Conservation (phyloP, 2,888 invertebrate genomes). For the Megalurothrips usitatus region DNA sequence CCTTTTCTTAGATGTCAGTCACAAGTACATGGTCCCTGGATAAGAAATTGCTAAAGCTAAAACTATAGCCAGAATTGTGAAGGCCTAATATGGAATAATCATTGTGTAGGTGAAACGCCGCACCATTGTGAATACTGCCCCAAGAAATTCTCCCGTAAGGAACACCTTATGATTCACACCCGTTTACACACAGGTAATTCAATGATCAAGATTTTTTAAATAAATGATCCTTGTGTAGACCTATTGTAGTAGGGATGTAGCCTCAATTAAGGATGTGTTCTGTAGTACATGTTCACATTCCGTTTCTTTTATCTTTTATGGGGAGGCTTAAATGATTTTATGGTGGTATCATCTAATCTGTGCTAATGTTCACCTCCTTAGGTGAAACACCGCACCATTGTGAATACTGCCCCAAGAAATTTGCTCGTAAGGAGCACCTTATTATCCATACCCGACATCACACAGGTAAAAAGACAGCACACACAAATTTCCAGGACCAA, state of each 20-base stretch:
- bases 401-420: slow-evolving; percentile 79
- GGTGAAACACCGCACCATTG: slow-evolving; percentile 82
- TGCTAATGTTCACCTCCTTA: slow-evolving; percentile 9
- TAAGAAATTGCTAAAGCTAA: not conserved
- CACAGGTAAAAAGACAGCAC: slow-evolving; percentile 76
- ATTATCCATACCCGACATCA: slow-evolving; percentile 80
- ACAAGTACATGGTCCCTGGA: slow-evolving; percentile 21
- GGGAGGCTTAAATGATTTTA: not conserved
- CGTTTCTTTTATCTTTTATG: not conserved
- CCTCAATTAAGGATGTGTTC: not conserved
- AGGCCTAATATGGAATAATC: slow-evolving; percentile 7
- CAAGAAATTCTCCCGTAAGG: slow-evolving; percentile 80
- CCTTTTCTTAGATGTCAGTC: slow-evolving; percentile 6
- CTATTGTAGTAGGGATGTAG: not conserved
- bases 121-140: slow-evolving; percentile 80
- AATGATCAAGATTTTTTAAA: not conserved
- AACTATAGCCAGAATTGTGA: slow-evolving; percentile 2
- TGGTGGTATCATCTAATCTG: not conserved
- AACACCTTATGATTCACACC: slow-evolving; percentile 55
- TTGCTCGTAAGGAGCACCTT: slow-evolving; percentile 80
- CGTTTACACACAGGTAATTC: slow-evolving; percentile 18
- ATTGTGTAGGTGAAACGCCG: slow-evolving; percentile 72
- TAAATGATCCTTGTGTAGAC: slow-evolving; percentile 2
- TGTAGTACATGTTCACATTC: not conserved
- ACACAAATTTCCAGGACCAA: slow-evolving; percentile 46